phyloP scores from a whole-genome alignment of 2,797 vertebrate species.

The Rhynchonycteris naso region DNA sequence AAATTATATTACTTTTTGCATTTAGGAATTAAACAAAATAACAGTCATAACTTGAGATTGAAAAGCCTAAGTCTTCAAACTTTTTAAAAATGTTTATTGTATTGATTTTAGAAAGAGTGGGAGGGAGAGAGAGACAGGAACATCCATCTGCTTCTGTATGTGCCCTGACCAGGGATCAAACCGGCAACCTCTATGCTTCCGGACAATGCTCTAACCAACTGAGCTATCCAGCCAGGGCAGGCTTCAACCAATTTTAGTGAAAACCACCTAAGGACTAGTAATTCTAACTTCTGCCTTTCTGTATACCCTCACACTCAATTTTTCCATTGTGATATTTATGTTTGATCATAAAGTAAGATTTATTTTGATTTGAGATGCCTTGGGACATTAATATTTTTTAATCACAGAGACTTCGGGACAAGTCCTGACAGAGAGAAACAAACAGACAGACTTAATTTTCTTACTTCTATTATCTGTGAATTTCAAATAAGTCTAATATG shows the following conservation, averaged over 20 bases:
- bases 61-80: background rate
- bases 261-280: background rate
- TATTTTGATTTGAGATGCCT: conserved; percentile 42
- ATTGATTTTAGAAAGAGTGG: too few relatives aligned
- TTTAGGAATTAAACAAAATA: conserved; percentile 21
- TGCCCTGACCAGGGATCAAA: too few relatives aligned
- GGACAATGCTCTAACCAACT: too few relatives aligned
- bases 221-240: background rate
- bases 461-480: background rate
- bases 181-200: too few relatives aligned
- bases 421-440: too few relatives aligned
- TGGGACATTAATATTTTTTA: background rate
- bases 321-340: conserved; percentile 51
- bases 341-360: conserved; percentile 37
- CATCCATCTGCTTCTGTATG: too few relatives aligned
- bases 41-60: background rate
- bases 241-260: conserved; percentile 9
- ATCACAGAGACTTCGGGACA: background rate
- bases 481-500: background rate
- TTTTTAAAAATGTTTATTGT: too few relatives aligned
- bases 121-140: too few relatives aligned
- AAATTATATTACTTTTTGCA: conserved; percentile 15
- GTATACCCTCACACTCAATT: background rate
- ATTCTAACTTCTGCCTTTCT: background rate
- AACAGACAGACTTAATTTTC: background rate